These are phyloP conservation scores for Calliopsis andreniformis DNA, from an alignment of 1,140 invertebrate genomes.

Conservation along the genomic window DNA sequence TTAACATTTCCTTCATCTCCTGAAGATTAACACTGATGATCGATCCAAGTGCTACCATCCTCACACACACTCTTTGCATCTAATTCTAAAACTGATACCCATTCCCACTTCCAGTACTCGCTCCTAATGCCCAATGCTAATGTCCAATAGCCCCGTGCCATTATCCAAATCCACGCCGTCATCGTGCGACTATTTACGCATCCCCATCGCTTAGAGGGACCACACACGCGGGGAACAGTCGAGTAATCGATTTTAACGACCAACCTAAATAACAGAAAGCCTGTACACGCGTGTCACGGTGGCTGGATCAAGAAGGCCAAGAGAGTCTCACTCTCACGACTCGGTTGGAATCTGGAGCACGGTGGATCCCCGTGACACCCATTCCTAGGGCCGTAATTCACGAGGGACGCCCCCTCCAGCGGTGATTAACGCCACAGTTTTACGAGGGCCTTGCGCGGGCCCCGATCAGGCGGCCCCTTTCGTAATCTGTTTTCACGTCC, in stretches of 20 bases:
- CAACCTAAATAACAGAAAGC: slow-evolving; percentile 57
- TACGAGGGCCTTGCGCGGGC: slow-evolving; percentile 34
- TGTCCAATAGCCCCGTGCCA: too few species aligned
- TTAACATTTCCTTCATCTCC: too few species aligned
- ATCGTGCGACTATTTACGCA: too few species aligned
- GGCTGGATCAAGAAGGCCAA: not conserved
- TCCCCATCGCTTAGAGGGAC: too few species aligned
- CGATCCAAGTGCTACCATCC: too few species aligned
- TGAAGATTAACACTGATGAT: too few species aligned
- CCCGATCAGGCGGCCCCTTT: slow-evolving; percentile 36
- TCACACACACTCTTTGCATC: too few species aligned
- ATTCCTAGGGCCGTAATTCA: slow-evolving; percentile 20
- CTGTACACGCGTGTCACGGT: slow-evolving; percentile 17
- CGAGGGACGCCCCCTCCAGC: not conserved
- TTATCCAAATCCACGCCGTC: too few species aligned
- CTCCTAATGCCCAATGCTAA: too few species aligned
- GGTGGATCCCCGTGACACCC: not conserved
- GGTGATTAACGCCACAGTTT: slow-evolving; percentile 58
- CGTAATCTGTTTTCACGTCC: slow-evolving; percentile 51
- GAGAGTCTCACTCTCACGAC: slow-evolving; percentile 1
- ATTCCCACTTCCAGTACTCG: too few species aligned
- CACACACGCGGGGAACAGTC: slow-evolving; percentile 31
- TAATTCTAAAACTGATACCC: too few species aligned
- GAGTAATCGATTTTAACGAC: slow-evolving; percentile 61
- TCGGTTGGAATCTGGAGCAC: slow-evolving; percentile 39